These are phyloP conservation scores for Limenitis arthemis DNA, from an alignment of 2,888 invertebrate species.

Conservation along the genomic window DNA sequence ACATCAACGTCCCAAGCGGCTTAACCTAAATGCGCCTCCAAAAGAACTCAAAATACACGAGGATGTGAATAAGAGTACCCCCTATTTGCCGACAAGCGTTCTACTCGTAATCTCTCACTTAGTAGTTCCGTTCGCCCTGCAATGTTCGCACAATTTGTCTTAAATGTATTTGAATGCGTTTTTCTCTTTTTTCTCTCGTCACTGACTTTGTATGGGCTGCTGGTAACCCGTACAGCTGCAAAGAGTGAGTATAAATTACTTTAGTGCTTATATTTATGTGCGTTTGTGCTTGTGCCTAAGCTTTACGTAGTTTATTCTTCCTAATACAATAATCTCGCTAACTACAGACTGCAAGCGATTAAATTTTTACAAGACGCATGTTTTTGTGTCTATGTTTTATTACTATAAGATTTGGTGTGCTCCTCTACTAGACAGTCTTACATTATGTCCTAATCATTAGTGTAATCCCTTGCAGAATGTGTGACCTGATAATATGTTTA, in stretches of 20 bases:
- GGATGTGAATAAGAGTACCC: constrained; percentile 60
- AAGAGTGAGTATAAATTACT: constrained; percentile 80
- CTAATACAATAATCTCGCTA: constrained; percentile 48
- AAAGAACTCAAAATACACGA: constrained; percentile 65
- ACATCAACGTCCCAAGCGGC: constrained; percentile 53
- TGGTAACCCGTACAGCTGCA: constrained; percentile 77
- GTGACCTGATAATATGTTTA: constrained; percentile 37
- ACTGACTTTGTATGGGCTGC: constrained; percentile 80
- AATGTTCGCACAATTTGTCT: constrained; percentile 73
- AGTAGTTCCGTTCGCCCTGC: constrained; percentile 73
- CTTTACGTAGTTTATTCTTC: constrained; percentile 60
- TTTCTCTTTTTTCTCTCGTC: constrained; percentile 75
- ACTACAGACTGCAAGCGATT: constrained; percentile 67
- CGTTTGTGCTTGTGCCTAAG: constrained; percentile 70
- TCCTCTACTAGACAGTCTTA: constrained; percentile 26
- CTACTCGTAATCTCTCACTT: constrained; percentile 72
- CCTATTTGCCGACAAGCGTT: constrained; percentile 65
- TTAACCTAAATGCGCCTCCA: constrained; percentile 59
- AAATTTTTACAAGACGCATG: constrained; percentile 43
- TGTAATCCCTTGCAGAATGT: constrained; percentile 69
- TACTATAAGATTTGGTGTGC: constrained; percentile 50
- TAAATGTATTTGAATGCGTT: constrained; percentile 74
- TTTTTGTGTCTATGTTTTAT: constrained; percentile 37
- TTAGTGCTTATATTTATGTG: constrained; percentile 71
- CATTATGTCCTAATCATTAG: constrained; percentile 22